Conservation (phyloP, 2,888 invertebrate species). For the Dryobotodes eremita region DNA sequence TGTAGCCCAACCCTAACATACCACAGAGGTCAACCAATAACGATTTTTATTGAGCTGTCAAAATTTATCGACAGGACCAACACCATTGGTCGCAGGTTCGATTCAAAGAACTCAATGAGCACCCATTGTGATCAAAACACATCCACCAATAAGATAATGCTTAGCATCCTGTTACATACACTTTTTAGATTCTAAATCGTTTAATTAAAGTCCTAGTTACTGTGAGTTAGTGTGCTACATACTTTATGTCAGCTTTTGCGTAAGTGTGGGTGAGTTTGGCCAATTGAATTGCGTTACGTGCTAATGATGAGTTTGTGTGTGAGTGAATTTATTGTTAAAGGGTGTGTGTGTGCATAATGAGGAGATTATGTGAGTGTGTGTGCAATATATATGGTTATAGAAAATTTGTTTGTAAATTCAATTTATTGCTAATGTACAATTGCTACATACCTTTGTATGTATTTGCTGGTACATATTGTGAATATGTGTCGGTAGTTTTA, state of each 20-base stretch:
- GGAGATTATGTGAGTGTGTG: slow-evolving; percentile 3
- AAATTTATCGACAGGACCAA: slow-evolving; percentile 71
- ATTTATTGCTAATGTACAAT: slow-evolving; percentile 50
- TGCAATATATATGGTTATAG: not conserved
- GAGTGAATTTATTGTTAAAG: slow-evolving; percentile 22
- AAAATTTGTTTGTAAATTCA: slow-evolving; percentile 28
- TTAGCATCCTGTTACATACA: slow-evolving; percentile 73
- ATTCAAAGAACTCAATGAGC: slow-evolving; percentile 66
- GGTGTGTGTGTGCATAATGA: not conserved
- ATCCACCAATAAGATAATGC: slow-evolving; percentile 70
- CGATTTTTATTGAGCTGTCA: slow-evolving; percentile 71
- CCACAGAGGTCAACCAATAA: slow-evolving; percentile 62
- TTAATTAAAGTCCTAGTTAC: slow-evolving; percentile 72
- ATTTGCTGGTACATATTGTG: slow-evolving; percentile 18
- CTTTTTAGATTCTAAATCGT: slow-evolving; percentile 77
- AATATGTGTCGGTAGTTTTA: slow-evolving; percentile 9
- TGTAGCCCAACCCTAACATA: slow-evolving; percentile 61
- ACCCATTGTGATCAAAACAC: slow-evolving; percentile 68
- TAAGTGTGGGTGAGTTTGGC: slow-evolving; percentile 31
- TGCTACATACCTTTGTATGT: slow-evolving; percentile 11
- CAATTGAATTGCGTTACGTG: slow-evolving; percentile 43
- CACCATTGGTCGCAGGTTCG: slow-evolving; percentile 64
- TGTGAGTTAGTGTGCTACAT: slow-evolving; percentile 33
- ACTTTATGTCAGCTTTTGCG: slow-evolving; percentile 34
- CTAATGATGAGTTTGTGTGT: slow-evolving; percentile 7